phyloP scores from a whole-genome alignment of 2,888 invertebrate genomes.

The Prosopocoilus inquinatus region DNA sequence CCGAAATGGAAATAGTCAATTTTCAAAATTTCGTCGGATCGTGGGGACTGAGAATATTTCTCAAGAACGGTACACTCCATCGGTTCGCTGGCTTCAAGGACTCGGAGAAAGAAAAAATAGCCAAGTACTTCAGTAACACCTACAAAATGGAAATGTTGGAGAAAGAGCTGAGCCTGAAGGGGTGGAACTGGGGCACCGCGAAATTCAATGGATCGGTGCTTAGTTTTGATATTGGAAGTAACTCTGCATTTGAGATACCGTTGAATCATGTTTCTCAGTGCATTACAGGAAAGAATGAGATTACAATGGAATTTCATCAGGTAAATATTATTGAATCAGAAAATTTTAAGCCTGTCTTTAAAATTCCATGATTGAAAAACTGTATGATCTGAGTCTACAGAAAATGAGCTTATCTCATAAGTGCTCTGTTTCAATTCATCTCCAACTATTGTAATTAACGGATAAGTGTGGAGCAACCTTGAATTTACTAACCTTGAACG shows the following conservation, averaged over 20 bases:
- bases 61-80: conserved; percentile 86
- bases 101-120: conserved; percentile 89
- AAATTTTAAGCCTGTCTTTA: too few species aligned
- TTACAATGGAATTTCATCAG: conserved; percentile 96
- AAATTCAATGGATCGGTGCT: conserved; percentile 87
- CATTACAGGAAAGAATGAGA: conserved; percentile 95
- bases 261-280: conserved; percentile 94
- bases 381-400: too few species aligned
- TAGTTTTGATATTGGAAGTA: conserved; percentile 79
- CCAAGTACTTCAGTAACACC: conserved; percentile 80
- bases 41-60: conserved; percentile 84
- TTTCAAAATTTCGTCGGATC: conserved; percentile 91
- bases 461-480: background rate
- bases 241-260: conserved; percentile 94
- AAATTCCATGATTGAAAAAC: too few species aligned
- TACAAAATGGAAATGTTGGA: conserved; percentile 86
- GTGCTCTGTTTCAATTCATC: too few species aligned
- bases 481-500: too few species aligned
- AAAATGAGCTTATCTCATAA: too few species aligned
- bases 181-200: conserved; percentile 99
- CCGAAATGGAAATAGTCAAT: conserved; percentile 86
- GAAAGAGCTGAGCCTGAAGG: conserved; percentile 90
- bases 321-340: too few species aligned
- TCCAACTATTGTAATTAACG: too few species aligned
- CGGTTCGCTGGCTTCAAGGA: conserved; percentile 95